Evolutionary conservation across 2,113 vertebrate genomes (phyloP).

Genomic region (Synchiropus splendidus): DNA sequence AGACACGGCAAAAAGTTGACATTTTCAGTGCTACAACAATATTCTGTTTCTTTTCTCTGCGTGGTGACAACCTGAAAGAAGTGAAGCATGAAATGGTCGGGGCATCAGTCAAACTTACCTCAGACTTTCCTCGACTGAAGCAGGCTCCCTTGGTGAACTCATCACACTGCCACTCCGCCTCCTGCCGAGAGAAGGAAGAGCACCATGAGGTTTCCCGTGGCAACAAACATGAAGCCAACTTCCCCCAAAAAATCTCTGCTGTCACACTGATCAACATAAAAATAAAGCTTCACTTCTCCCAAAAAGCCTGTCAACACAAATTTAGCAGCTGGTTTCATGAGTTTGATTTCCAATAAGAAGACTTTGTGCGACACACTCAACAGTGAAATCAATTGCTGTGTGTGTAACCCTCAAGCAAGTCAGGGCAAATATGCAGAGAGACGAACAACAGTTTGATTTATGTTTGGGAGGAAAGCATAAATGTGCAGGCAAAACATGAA

Average conservation of each 20-base stretch:
- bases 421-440: slow-evolving; percentile 9
- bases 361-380: too few relatives aligned
- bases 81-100: too few relatives aligned
- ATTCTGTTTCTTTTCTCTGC: too few relatives aligned
- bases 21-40: too few relatives aligned
- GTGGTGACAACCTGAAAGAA: background rate
- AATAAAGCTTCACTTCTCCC: slow-evolving; percentile 25
- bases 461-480: slow-evolving; percentile 27
- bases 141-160: slow-evolving; percentile 89
- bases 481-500: slow-evolving; percentile 33
- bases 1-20: too few relatives aligned
- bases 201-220: slow-evolving; percentile 23
- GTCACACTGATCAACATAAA: slow-evolving; percentile 14
- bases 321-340: background rate
- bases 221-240: slow-evolving; percentile 17
- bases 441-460: slow-evolving; percentile 50
- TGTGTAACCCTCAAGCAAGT: slow-evolving; percentile 24
- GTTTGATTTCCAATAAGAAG: too few relatives aligned
- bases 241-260: slow-evolving; percentile 2
- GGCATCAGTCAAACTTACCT: slow-evolving; percentile 86
- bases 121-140: slow-evolving; percentile 92
- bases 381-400: too few relatives aligned
- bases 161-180: slow-evolving; percentile 87
- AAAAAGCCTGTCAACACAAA: background rate
- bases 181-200: slow-evolving; percentile 61